Evolutionary conservation across 2,888 invertebrate species (phyloP).

Genomic region (Alentia gelatinosa): DNA sequence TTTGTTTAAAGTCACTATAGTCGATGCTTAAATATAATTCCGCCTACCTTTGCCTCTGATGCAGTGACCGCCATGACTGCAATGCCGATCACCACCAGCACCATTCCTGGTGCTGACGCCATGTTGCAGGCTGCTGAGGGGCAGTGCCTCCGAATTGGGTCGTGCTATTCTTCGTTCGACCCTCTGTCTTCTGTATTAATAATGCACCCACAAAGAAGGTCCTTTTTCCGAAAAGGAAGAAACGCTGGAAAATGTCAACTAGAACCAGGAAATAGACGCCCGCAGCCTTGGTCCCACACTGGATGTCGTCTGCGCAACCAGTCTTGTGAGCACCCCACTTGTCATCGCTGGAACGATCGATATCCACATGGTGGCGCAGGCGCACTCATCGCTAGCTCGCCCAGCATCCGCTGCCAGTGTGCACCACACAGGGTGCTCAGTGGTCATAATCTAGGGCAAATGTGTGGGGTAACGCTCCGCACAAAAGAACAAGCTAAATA

Average conservation of each 20-base stretch:
- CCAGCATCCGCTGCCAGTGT: not conserved
- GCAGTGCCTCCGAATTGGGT: not conserved
- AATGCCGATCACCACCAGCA: not conserved
- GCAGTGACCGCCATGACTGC: conserved; percentile 7
- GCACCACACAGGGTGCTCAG: not conserved
- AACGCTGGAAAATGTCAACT: not conserved
- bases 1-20: not conserved
- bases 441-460: not conserved
- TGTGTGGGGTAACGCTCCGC: too few species aligned
- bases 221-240: not conserved
- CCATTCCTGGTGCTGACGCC: not conserved
- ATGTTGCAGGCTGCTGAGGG: not conserved
- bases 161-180: not conserved
- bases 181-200: not conserved
- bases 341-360: not conserved
- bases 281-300: not conserved
- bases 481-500: too few species aligned
- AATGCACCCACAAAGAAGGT: not conserved
- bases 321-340: not conserved
- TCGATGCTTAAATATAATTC: not conserved
- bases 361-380: conserved; percentile 12
- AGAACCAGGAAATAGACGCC: not conserved
- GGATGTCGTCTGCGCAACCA: not conserved
- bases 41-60: not conserved
- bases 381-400: not conserved